These are phyloP conservation scores for Ancistrus triradiatus DNA, from an alignment of 2,113 vertebrate genomes.

Conservation along the genomic window DNA sequence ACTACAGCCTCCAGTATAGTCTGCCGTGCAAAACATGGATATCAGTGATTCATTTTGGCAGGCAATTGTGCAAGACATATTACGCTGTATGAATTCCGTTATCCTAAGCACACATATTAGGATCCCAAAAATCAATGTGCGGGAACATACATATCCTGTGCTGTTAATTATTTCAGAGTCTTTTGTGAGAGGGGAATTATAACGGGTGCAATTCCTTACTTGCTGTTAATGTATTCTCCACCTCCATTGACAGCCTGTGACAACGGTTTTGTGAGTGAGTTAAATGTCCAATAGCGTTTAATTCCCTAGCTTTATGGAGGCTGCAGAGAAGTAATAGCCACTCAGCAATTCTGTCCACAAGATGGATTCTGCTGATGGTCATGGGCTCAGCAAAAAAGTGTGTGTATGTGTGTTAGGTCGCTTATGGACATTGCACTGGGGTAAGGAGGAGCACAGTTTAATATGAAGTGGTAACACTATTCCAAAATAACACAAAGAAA, in stretches of 20 bases:
- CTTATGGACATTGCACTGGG: no score
- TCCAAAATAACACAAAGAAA: no score
- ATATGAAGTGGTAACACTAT: no score
- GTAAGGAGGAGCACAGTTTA: no score
- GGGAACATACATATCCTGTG: neutral
- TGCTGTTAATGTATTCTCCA: slow-evolving; percentile 52
- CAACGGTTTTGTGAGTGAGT: slow-evolving; percentile 56
- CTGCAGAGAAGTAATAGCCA: slow-evolving; percentile 66
- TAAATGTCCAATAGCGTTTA: slow-evolving; percentile 68
- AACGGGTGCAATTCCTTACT: slow-evolving; percentile 51
- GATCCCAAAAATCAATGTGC: slow-evolving; percentile 10
- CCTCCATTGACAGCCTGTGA: slow-evolving; percentile 47
- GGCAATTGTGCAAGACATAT: no score
- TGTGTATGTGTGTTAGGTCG: slow-evolving; percentile 49
- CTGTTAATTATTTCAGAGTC: slow-evolving; percentile 14
- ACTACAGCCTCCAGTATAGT: no score
- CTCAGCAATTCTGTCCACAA: slow-evolving; percentile 75
- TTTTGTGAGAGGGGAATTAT: no score
- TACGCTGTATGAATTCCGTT: no score
- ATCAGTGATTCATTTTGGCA: no score
- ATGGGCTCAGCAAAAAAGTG: slow-evolving; percentile 51
- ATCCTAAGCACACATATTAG: neutral
- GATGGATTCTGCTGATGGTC: slow-evolving; percentile 70
- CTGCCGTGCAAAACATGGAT: no score
- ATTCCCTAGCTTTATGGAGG: slow-evolving; percentile 73